Evolutionary conservation across 1,140 invertebrate genomes (phyloP), one percentile per base, ranked within the genome.

Genomic region (Macrobrachium rosenbergii): DNA sequence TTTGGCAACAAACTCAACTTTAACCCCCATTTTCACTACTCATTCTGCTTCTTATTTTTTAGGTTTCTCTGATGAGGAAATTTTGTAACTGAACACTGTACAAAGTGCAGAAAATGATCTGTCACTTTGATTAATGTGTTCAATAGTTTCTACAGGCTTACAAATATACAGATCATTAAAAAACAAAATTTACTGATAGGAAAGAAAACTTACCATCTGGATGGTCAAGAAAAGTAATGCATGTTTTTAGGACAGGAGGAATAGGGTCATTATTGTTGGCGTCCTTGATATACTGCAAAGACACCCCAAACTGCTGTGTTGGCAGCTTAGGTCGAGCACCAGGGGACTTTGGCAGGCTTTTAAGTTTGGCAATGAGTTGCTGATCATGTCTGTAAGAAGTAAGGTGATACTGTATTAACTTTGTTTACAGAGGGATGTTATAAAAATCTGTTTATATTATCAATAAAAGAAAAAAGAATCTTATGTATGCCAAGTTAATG

Each of bases 301-400:
- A 95, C 11, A 98, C 97, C 58, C 98, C 97, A 93, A 99, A 99
- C 92, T 99, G 98, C 91, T 96, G 96, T 17, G 96, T 96, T 19
- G 95, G 94, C 86, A 94, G 92, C 77, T 59, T 72, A 58, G 67
- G 72, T 5, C 85, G 58, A 12, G 64, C 67, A 5, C 85, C 85
- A 43, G 78, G 64, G 72, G 82, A 88, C 81, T 88, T 87, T 59
- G 88, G 80, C 28, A 89, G 91, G 82, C 93, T 93, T 83, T 93
- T 94, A 88, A 93, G 93, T 90, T 95, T 95, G 17, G 93, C 91
- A 88, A 95, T 92, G 76, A 96, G 91, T 84, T 94, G 92, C 90
- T 94, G 94, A 92, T 96, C 95, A 91, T 96, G 94, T 87, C 96
- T 96, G 91, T 59, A 93, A 89, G 76, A 77, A 14, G 21, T 45